phyloP scores from a whole-genome alignment of 2,888 invertebrate genomes.

The Drosophila rellima region DNA sequence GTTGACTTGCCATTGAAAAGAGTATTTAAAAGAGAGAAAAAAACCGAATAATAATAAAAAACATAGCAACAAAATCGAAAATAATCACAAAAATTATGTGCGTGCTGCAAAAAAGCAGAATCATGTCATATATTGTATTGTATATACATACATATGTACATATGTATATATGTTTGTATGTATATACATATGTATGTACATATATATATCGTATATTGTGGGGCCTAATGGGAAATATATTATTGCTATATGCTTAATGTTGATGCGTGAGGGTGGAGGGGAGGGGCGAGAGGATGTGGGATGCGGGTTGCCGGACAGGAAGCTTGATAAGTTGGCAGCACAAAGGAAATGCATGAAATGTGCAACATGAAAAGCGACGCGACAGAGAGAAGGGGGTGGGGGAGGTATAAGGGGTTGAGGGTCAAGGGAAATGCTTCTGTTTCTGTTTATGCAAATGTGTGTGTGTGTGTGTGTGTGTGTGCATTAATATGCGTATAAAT shows the following conservation, averaged over 20 bases:
- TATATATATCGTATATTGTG: conserved; percentile 11
- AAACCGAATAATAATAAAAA: neutral
- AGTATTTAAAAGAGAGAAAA: neutral
- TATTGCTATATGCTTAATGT: conserved; percentile 79
- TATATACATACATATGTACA: neutral
- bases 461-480: conserved; percentile 19
- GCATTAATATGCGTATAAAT: conserved; percentile 53
- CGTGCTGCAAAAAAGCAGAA: conserved; percentile 75
- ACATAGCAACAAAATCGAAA: conserved; percentile 62
- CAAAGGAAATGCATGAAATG: conserved; percentile 80
- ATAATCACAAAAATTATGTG: conserved; percentile 70
- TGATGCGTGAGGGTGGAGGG: conserved; percentile 32
- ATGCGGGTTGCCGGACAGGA: conserved; percentile 68
- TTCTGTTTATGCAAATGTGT: conserved; percentile 56
- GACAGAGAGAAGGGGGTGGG: neutral
- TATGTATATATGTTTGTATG: conserved; percentile 9
- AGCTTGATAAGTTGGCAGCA: conserved; percentile 79
- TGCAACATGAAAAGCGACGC: conserved; percentile 60
- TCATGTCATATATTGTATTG: conserved; percentile 45
- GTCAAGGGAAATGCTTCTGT: conserved; percentile 46
- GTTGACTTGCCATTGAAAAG: neutral
- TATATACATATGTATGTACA: neutral
- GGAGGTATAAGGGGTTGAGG: neutral
- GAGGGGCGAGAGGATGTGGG: conserved; percentile 15
- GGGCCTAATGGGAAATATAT: conserved; percentile 55